Conservation (phyloP, 2,113 vertebrate genomes). For the Scytalopus superciliaris region DNA sequence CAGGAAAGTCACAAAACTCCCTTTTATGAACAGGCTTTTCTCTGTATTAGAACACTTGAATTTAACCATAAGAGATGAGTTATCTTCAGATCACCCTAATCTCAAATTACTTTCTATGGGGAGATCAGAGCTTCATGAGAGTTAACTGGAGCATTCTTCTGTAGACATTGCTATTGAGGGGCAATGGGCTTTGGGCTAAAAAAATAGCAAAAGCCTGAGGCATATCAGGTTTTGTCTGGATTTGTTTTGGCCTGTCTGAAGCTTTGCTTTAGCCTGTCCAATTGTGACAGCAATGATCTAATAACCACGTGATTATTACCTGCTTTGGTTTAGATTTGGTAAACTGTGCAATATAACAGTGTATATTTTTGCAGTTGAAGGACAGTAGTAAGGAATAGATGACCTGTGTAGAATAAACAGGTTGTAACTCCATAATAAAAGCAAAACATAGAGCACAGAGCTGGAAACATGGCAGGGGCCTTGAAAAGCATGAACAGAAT, state of each 20-base stretch:
- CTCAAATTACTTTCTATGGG: background rate
- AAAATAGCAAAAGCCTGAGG: background rate
- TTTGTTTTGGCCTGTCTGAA: background rate
- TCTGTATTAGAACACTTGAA: background rate
- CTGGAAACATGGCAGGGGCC: background rate
- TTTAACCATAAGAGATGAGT: fast-evolving
- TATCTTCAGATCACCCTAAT: background rate
- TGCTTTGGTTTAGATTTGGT: background rate
- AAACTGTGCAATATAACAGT: background rate
- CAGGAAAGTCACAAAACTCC: background rate
- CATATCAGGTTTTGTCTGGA: background rate
- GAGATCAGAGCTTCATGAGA: fast-evolving
- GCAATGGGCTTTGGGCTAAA: fast-evolving
- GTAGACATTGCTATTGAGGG: too few relatives aligned
- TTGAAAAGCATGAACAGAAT: background rate
- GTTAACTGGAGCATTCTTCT: background rate
- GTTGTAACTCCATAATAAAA: background rate
- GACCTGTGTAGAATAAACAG: background rate
- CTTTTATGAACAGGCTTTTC: background rate
- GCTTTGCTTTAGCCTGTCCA: background rate
- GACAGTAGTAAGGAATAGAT: background rate
- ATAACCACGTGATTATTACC: background rate
- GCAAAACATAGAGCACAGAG: background rate
- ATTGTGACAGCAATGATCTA: background rate
- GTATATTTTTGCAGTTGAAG: background rate